Evolutionary conservation across 2,113 vertebrate species (phyloP), one percentile per base, ranked within the genome.

Genomic region (Genyomyrus donnyi): DNA sequence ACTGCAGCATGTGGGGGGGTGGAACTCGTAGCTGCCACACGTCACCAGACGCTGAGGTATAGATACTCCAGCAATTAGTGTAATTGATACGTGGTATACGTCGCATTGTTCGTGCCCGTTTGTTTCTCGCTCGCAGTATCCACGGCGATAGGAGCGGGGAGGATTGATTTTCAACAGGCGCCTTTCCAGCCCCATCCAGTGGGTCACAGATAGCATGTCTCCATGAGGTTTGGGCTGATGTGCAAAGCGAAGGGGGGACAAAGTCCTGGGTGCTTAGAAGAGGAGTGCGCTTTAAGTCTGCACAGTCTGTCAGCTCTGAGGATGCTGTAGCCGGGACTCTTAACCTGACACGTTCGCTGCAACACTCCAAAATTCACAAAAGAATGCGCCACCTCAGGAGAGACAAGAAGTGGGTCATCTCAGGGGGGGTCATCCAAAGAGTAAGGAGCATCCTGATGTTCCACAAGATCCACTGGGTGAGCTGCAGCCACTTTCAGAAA

Each of bases 41-140:
- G 96, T 93, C 95, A 53, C 96, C 96, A 95, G 96, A 95, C 97
- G 95, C 96, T 96, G 96, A 97, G 97, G 96, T 96, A 96, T 96
- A 97, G 97, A 98, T 97, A 96, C 97, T 94, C 96, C 95, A 96
- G 96, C 97, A 96, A 97, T 97, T 97, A 97, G 96, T 96, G 97
- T 98, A 98, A 99, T 98, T 99, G 98, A 99, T 99, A 99, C 97
- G 97, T 96, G 98, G 97, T 95, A 96, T 96, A 97, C 97, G 96
- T 96, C 90, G 95, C 96, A 98, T 98, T 98, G 97, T 98, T 97
- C 97, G 96, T 96, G 94, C 96, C 96, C 95, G 96, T 97, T 98
- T 98, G 97, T 98, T 98, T 98, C n/a, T 97, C 97, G 97, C 97
- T 95, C 94, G 95, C 95, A 96, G 95, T 97, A 99, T 98, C 98